phyloP scores from a whole-genome alignment of 2,797 vertebrate species.

The Gadopsis marmoratus region DNA sequence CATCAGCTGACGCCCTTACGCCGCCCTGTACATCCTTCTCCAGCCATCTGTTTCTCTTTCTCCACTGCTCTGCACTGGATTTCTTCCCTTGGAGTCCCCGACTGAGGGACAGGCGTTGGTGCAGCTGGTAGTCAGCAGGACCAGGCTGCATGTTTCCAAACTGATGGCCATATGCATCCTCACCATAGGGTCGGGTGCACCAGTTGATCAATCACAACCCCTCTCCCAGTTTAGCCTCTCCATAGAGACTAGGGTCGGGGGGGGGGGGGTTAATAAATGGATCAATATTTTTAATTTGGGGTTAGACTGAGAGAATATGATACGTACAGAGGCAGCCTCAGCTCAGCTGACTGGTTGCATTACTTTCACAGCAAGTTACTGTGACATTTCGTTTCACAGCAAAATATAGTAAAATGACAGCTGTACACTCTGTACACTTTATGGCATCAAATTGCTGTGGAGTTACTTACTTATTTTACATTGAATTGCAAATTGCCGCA shows the following conservation, averaged over 20 bases:
- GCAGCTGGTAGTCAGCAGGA: conserved; percentile 78
- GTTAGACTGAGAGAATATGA: conserved; percentile 36
- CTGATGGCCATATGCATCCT: conserved; percentile 44
- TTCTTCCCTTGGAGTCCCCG: conserved; percentile 45
- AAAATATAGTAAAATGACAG: neutral
- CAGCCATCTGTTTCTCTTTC: conserved; percentile 76
- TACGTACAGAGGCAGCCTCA: neutral
- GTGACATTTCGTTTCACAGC: neutral
- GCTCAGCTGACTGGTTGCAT: conserved; percentile 3
- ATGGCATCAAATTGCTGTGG: neutral
- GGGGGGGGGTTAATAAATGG: conserved; percentile 7
- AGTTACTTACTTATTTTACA: neutral
- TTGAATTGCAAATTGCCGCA: neutral
- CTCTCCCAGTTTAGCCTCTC: conserved; percentile 25
- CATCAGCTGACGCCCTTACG: conserved; percentile 21
- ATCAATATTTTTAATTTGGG: conserved; percentile 58
- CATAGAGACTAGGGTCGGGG: neutral
- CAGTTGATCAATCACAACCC: conserved; percentile 61
- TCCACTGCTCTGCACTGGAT: conserved; percentile 45
- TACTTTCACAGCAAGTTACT: neutral
- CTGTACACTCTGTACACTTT: neutral
- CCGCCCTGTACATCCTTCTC: conserved; percentile 38
- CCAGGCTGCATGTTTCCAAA: conserved; percentile 54
- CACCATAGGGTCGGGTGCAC: conserved; percentile 42
- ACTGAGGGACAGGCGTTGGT: conserved; percentile 67